Conservation (phyloP, 2,888 invertebrate species). For the Hemistola chrysoprasaria region DNA sequence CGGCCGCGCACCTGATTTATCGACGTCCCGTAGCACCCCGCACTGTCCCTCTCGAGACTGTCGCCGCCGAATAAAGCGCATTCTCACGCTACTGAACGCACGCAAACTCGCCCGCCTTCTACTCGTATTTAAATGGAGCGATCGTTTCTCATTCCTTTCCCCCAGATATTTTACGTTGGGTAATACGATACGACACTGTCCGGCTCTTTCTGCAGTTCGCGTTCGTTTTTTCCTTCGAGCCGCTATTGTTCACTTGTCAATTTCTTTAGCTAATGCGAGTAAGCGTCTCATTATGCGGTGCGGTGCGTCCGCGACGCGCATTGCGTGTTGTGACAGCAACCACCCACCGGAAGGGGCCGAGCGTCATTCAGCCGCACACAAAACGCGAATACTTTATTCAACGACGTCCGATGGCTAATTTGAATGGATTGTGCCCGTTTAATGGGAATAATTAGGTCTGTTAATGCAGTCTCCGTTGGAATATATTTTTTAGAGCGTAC, state of each 20-base stretch:
- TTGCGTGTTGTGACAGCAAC: constrained; percentile 81
- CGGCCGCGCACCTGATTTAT: constrained; percentile 72
- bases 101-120: constrained; percentile 74
- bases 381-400: constrained; percentile 79
- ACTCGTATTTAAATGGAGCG: constrained; percentile 76
- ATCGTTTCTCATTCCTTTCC: constrained; percentile 80
- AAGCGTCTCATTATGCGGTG: constrained; percentile 82
- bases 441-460: constrained; percentile 77
- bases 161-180: constrained; percentile 81
- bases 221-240: constrained; percentile 68
- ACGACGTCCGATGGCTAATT: constrained; percentile 76
- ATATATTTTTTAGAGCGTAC: constrained; percentile 49
- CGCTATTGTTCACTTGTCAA: constrained; percentile 82
- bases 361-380: constrained; percentile 77
- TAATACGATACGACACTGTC: constrained; percentile 82
- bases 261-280: constrained; percentile 82
- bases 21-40: constrained; percentile 59
- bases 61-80: constrained; percentile 76
- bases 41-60: constrained; percentile 47
- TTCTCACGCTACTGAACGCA: constrained; percentile 81
- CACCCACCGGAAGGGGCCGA: constrained; percentile 80
- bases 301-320: constrained; percentile 77
- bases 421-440: constrained; percentile 76
- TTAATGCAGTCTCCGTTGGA: constrained; percentile 49
- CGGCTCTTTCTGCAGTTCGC: constrained; percentile 78